Evolutionary conservation across 2,797 vertebrate genomes (phyloP).

Genomic region (Galagoides demidoff): DNA sequence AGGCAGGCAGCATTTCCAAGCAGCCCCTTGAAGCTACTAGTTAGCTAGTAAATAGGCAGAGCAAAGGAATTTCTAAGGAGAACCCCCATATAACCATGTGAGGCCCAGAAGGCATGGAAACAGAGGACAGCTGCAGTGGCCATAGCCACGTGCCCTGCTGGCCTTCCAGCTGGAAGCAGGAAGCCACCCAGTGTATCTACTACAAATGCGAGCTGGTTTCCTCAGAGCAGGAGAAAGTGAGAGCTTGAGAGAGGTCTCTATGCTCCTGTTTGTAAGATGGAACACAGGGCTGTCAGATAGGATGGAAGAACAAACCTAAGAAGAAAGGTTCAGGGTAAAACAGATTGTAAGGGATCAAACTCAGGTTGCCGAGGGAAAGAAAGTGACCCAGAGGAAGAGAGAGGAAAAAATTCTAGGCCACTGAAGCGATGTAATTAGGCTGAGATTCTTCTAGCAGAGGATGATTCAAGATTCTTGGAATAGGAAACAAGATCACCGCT

Average conservation of each 20-base stretch:
- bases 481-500: neutral
- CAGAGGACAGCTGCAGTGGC: neutral
- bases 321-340: neutral
- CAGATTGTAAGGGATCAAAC: neutral
- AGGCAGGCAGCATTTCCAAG: neutral
- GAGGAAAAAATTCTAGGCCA: neutral
- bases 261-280: neutral
- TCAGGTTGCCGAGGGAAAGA: neutral
- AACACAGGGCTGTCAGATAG: neutral
- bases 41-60: neutral
- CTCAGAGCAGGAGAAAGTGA: neutral
- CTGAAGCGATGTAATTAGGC: neutral
- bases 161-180: neutral
- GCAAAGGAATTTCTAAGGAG: neutral
- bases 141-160: accelerated
- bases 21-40: neutral
- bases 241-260: neutral
- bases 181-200: neutral
- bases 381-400: neutral
- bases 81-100: neutral
- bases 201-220: neutral
- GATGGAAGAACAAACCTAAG: neutral
- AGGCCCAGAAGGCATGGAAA: neutral
- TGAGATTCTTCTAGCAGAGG: conserved; percentile 1
- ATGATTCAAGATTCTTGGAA: conserved; percentile 34